Evolutionary conservation across 2,888 invertebrate genomes (phyloP).

Genomic region (Leptopilina myrica): DNA sequence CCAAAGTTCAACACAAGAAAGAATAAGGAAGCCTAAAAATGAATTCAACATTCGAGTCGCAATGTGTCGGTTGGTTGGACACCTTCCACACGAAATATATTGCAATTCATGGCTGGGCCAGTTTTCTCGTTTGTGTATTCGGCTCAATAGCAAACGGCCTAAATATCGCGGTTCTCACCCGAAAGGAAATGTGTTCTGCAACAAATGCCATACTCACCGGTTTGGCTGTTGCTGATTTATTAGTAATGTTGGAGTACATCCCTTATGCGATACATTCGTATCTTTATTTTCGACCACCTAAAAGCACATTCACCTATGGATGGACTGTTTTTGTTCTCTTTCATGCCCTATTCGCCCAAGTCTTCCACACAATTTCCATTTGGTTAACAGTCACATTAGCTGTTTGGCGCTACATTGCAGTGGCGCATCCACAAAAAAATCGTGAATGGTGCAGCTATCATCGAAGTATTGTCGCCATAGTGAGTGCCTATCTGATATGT

Average conservation of each 20-base stretch:
- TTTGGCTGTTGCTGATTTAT: constrained; percentile 92
- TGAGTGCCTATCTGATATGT: constrained; percentile 87
- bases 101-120: constrained; percentile 89
- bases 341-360: constrained; percentile 93
- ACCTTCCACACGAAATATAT: constrained; percentile 83
- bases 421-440: constrained; percentile 89
- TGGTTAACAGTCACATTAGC: constrained; percentile 95
- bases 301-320: constrained; percentile 81
- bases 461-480: constrained; percentile 86
- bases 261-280: constrained; percentile 92
- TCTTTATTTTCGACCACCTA: constrained; percentile 79
- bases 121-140: constrained; percentile 91
- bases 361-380: constrained; percentile 93
- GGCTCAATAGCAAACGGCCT: constrained; percentile 94
- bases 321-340: constrained; percentile 93
- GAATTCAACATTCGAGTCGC: constrained; percentile 44
- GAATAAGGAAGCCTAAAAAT: not conserved
- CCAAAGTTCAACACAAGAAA: too few species aligned
- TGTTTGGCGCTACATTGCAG: constrained; percentile 93
- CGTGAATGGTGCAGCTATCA: constrained; percentile 89
- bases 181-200: constrained; percentile 93
- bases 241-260: constrained; percentile 97
- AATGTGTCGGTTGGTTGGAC: constrained; percentile 76
- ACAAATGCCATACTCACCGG: constrained; percentile 95
- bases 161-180: constrained; percentile 92